Base-by-base conservation (phyloP, 2,113 vertebrate genomes). In the Datnioides undecimradiatus region DNA sequence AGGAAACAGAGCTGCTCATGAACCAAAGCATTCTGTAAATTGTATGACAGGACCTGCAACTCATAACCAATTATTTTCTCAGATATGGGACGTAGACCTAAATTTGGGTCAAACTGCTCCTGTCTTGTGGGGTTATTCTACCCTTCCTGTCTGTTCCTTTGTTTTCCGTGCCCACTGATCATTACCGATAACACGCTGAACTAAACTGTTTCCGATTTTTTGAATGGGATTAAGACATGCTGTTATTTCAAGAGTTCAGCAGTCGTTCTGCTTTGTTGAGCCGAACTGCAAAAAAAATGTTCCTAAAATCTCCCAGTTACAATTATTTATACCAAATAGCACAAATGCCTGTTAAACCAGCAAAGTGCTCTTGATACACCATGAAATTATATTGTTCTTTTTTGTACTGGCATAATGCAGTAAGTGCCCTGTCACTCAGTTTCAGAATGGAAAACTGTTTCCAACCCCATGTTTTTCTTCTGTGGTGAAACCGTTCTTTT, bases 51-150 rank as follows among this genome's bases (percentile, higher is more conserved):
- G 38, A 83, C 40, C 40, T 65, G 52, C 81, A 73, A 67, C 31
- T 90, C 82, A 68, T 27, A 13, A 13, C 55, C 31, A 60, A 76
- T 80, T 51, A 8, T 36, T 78, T 86, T 51, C 46, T 62, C 70
- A 58, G 71, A 82, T 66, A 33, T 9, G 4, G 10, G 41, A 4
- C 25, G 55, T 48, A 49, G 82, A 52, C 19, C 10, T 38, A 34
- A 66, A 82, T 75, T 69, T 69, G 60, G 16, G n/a, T 65, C 31
- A 69, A 88, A 85, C 75, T 11, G 48, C 23, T 76, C 7, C 45
- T 67, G 19, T 36, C 23, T 40, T 64, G 71, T 64, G 10, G 38
- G 31, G 62, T 67, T 36, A 85, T 80, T 83, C 48, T 36, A 63
- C 48, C 27, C 11, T 84, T 88, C 66, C 65, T 73, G 58, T 59